phyloP scores from a whole-genome alignment of 2,888 invertebrate species.

The Augiades crinisus region DNA sequence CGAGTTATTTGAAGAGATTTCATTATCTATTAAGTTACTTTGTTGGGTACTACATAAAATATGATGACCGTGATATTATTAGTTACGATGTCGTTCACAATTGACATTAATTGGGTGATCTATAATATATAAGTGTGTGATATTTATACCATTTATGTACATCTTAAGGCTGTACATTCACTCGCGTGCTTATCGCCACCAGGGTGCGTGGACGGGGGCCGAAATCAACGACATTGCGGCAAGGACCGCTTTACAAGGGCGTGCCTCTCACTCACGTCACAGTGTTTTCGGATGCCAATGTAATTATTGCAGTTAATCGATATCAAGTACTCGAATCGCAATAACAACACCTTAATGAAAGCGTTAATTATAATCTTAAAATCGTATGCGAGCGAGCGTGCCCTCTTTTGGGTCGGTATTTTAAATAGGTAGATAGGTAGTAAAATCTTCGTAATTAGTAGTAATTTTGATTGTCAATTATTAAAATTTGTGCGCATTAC shows the following conservation, averaged over 20 bases:
- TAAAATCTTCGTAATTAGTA: no score
- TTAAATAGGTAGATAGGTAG: conserved; percentile 3
- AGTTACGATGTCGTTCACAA: no score
- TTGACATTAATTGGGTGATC: conserved; percentile 9
- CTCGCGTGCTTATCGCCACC: conserved; percentile 47
- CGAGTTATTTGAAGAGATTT: no score
- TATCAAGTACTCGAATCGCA: conserved; percentile 38
- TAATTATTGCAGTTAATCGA: conserved; percentile 55
- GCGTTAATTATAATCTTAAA: conserved; percentile 35
- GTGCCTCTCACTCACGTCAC: conserved; percentile 71
- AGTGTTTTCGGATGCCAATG: conserved; percentile 61
- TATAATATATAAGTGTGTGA: conserved; percentile 14
- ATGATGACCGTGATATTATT: no score
- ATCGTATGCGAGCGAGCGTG: conserved; percentile 13
- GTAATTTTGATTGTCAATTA: no score
- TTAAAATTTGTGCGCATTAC: no score
- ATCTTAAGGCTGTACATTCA: conserved; percentile 60
- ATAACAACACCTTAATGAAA: conserved; percentile 39
- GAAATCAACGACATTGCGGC: conserved; percentile 61
- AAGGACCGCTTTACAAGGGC: conserved; percentile 70
- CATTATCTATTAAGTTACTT: no score
- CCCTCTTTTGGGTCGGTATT: conserved; percentile 7
- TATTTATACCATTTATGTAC: conserved; percentile 22
- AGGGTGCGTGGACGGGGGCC: conserved; percentile 51
- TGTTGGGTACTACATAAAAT: no score